These are phyloP conservation scores for Mixornis gularis DNA, from an alignment of 2,113 vertebrate genomes.

Conservation along the genomic window DNA sequence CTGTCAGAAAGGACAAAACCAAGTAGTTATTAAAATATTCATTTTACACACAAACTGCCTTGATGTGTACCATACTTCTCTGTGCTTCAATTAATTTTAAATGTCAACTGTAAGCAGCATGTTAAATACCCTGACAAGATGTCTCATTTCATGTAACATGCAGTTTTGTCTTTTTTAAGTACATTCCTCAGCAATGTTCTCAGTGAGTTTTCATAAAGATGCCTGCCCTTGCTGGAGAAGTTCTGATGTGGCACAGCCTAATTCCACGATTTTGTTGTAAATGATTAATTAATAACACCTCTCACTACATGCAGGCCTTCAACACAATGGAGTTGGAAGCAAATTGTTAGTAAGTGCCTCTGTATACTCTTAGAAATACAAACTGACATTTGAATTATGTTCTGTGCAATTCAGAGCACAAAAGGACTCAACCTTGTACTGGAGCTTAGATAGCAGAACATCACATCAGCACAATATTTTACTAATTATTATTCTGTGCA, in stretches of 20 bases:
- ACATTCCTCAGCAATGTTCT: background rate
- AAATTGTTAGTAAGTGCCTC: background rate
- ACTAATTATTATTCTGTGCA: background rate
- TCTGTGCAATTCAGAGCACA: background rate
- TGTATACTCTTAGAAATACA: background rate
- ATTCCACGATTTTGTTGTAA: background rate
- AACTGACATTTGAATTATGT: background rate
- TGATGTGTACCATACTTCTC: background rate
- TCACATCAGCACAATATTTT: background rate
- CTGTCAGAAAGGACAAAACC: background rate
- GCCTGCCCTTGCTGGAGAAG: background rate
- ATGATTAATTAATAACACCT: slow-evolving; percentile 10
- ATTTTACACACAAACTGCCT: background rate
- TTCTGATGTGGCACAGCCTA: background rate
- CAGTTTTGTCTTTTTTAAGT: background rate
- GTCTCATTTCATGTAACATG: background rate
- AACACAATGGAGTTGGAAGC: background rate
- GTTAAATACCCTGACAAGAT: slow-evolving; percentile 28
- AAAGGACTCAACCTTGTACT: background rate
- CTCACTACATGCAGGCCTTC: background rate
- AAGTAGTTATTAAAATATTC: background rate
- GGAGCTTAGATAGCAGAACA: background rate
- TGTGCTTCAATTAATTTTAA: slow-evolving; percentile 4
- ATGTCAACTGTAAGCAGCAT: background rate
- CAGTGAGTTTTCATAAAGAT: background rate